Base-by-base conservation (phyloP, 2,888 invertebrate genomes). In the Caenorhabditis macrosperma region DNA sequence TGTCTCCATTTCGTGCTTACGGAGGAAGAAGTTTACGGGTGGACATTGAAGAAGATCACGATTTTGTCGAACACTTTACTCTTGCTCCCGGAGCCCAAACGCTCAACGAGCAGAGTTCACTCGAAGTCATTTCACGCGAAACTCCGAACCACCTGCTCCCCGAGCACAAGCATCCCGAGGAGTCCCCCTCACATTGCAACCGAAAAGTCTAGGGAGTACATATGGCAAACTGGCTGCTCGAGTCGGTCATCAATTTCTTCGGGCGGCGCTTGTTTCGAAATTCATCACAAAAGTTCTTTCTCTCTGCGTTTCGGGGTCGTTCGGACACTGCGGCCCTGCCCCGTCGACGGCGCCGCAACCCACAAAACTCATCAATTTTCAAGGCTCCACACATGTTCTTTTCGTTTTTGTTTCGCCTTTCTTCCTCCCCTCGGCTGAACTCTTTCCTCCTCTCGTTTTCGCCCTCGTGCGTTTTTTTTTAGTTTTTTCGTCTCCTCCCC, bases 321-420 rank as follows among this genome's bases (percentile, higher is more conserved):
- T 54, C 60, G 52, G 38, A 26, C 50, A 54, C 50, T 26, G n/a
- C n/a, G n/a, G n/a, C n/a, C n/a, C n/a, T n/a, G n/a, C n/a, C n/a
- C n/a, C n/a, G n/a, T n/a, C n/a, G n/a, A n/a, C n/a, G 33, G 48
- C 61, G 28, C 52, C 59, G 28, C 60, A 72, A 72, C 63, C 71
- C 71, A 72, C 61, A 72, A 61, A 72, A 72, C 71, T 71, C 71
- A 72, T 57, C 69, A 57, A 55, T 57, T 69, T 77, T 66, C 74
- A 64, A 74, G 55, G 71, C 71, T 76, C 66, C 57, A 26, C 67
- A 54, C 57, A 48, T 76, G 55, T 71, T 52, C 41, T 41, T 52
- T 41, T 24, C 64, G 46, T 64, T 63, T 78, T 66, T 71, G 63
- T 71, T 66, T 60, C 60, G 50, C 61, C 33, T 30, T 63, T 72